These are phyloP conservation scores for Oreohelix idahoensis DNA, from an alignment of 1,140 invertebrate species.

Conservation along the genomic window DNA sequence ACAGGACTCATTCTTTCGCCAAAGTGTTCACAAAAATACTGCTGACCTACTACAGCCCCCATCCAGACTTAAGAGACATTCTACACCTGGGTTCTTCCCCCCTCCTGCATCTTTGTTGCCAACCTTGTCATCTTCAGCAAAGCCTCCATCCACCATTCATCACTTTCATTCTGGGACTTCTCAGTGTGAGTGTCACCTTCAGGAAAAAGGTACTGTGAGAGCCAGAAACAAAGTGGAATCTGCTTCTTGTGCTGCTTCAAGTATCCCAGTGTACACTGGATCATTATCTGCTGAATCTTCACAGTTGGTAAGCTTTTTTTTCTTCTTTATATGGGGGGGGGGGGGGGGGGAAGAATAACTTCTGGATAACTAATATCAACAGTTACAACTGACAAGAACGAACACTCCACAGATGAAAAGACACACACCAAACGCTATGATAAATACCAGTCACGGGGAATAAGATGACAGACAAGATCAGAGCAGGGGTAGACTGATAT, in stretches of 20 bases:
- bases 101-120: conserved; percentile 7
- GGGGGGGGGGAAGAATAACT: no score
- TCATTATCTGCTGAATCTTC: background rate
- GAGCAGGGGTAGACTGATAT: no score
- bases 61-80: background rate
- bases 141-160: background rate
- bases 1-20: background rate
- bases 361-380: no score
- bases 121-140: background rate
- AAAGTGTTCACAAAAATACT: background rate
- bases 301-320: background rate
- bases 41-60: background rate
- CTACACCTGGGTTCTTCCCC: background rate
- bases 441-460: no score
- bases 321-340: no score
- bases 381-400: no score
- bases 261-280: no score
- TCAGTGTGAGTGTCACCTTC: background rate
- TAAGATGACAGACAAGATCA: no score
- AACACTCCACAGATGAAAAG: no score
- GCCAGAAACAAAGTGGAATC: background rate
- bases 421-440: no score
- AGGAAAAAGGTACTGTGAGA: background rate
- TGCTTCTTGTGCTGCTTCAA: no score
- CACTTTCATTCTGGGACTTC: background rate